Percentiles rank a stretch among this genome's conserved stretches.
phyloP scores from a whole-genome alignment of 2,888 invertebrate species.

The Ichneumoninae sp. region DNA sequence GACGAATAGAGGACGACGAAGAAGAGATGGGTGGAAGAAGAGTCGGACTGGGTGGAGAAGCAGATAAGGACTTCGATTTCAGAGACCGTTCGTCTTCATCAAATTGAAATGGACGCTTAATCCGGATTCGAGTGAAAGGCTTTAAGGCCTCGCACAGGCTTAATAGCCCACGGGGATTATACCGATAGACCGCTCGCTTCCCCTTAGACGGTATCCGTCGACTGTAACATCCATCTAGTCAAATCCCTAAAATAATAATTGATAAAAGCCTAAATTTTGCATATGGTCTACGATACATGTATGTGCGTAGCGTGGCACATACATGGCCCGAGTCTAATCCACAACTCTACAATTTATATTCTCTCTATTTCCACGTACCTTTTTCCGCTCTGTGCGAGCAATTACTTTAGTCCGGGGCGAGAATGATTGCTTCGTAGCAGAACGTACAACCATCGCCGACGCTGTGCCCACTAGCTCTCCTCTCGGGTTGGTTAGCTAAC shows the following conservation, averaged over 20 bases:
- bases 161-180: slow-evolving; percentile 48
- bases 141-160: slow-evolving; percentile 42
- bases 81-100: slow-evolving; percentile 62
- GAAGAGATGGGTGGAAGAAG: slow-evolving; percentile 37
- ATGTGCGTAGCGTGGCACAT: neutral
- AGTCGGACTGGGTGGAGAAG: slow-evolving; percentile 37
- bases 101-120: slow-evolving; percentile 63
- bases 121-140: slow-evolving; percentile 58
- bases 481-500: slow-evolving; percentile 15
- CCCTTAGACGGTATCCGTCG: neutral
- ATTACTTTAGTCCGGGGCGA: slow-evolving; percentile 40
- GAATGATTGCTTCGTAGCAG: slow-evolving; percentile 43
- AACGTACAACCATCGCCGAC: neutral
- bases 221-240: neutral
- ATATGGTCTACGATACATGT: neutral
- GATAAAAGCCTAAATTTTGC: slow-evolving; percentile 3
- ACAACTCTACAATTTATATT: slow-evolving; percentile 22
- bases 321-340: neutral
- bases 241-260: slow-evolving; percentile 38
- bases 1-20: slow-evolving; percentile 22
- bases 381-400: slow-evolving; percentile 31
- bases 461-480: neutral
- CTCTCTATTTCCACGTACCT: neutral
- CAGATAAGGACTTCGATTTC: slow-evolving; percentile 63
- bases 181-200: slow-evolving; percentile 45